A percentile compares a stretch with the other conserved stretches of the same genome.
Conservation (phyloP, 2,113 vertebrate genomes). For the Phalacrocorax carbo region DNA sequence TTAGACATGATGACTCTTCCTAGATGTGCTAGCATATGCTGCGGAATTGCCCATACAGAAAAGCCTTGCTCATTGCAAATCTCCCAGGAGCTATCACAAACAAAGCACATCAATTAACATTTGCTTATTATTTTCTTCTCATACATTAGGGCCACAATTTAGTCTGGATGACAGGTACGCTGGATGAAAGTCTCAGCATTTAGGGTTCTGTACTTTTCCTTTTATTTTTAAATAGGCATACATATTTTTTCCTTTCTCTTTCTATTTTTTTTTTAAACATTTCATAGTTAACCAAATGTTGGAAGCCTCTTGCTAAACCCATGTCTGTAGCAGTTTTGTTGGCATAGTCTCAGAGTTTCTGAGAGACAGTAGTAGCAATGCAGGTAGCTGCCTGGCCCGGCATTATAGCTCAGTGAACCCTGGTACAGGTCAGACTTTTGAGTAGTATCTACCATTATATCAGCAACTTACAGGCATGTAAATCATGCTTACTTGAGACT, state of each 20-base stretch:
- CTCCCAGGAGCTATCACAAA: constrained; percentile 68
- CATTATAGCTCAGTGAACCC: neutral
- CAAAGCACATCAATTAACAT: constrained; percentile 71
- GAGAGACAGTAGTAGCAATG: neutral
- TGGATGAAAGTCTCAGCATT: constrained; percentile 9
- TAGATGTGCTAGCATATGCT: constrained; percentile 71
- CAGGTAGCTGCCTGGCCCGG: neutral
- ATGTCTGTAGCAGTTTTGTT: neutral
- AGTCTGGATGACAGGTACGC: constrained; percentile 19
- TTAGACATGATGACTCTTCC: constrained; percentile 65
- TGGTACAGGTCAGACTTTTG: neutral
- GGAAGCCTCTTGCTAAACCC: neutral
- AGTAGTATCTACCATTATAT: neutral
- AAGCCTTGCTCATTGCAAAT: constrained; percentile 68
- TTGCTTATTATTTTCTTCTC: constrained; percentile 69
- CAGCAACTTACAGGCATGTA: neutral
- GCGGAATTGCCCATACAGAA: constrained; percentile 60
- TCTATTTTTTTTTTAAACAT: neutral
- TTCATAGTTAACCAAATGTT: neutral
- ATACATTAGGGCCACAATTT: constrained; percentile 37
- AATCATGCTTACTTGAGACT: neutral
- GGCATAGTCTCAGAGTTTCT: neutral
- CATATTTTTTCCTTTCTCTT: neutral
- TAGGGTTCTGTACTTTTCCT: neutral
- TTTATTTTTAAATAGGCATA: constrained; percentile 47